Conservation (phyloP, 1,140 invertebrate genomes). For the Drosophila chauvacae region DNA sequence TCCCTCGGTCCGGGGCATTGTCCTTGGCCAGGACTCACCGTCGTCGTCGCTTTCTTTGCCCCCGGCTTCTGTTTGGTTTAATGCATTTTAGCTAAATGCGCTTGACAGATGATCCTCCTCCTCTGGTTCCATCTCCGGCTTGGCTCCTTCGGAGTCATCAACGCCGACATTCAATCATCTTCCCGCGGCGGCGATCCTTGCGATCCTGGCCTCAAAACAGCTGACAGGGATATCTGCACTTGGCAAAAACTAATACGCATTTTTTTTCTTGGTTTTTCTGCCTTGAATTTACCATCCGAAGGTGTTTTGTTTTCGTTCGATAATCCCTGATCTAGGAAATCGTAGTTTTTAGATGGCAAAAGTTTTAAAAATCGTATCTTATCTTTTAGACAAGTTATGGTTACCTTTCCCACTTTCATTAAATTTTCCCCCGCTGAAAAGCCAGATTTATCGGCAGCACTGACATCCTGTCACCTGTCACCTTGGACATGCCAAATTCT, state of each 20-base stretch:
- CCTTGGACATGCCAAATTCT: no score
- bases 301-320: background rate
- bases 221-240: slow-evolving; percentile 23
- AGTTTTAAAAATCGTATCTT: background rate
- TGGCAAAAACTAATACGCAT: background rate
- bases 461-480: no score
- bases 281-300: no score
- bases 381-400: background rate
- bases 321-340: background rate
- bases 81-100: slow-evolving; percentile 77
- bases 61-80: slow-evolving; percentile 53
- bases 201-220: slow-evolving; percentile 8
- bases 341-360: no score
- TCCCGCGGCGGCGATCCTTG: slow-evolving; percentile 1
- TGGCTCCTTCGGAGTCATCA: slow-evolving; percentile 34
- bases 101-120: slow-evolving; percentile 73
- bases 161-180: slow-evolving; percentile 48
- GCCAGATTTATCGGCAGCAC: no score
- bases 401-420: background rate
- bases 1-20: slow-evolving; percentile 29
- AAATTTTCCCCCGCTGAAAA: no score
- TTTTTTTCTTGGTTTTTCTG: no score
- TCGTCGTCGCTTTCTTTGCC: slow-evolving; percentile 9
- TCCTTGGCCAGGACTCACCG: slow-evolving; percentile 37
- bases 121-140: background rate